Percentiles rank a stretch among this genome's conserved stretches.
Evolutionary conservation across 2,113 vertebrate species (phyloP).

Genomic region (Salvelinus alpinus): DNA sequence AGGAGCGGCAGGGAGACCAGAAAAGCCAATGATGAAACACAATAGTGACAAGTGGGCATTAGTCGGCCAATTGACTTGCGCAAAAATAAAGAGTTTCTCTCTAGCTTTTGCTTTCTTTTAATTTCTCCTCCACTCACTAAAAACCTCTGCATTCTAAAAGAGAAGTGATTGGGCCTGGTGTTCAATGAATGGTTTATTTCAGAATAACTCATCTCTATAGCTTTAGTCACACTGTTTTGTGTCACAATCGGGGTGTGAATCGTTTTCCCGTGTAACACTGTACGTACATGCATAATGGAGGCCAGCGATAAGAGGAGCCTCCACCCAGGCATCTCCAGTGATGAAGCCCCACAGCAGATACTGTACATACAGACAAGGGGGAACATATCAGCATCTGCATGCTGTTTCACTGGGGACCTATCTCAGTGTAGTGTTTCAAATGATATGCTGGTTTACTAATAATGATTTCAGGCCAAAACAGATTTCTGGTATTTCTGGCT

Average conservation of each 20-base stretch:
- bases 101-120: neutral
- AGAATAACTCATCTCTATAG: neutral
- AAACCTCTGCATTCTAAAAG: too few species aligned
- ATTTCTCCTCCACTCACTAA: neutral
- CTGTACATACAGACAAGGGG: neutral
- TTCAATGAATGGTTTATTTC: neutral
- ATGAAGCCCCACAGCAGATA: constrained; percentile 9
- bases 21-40: constrained; percentile 2
- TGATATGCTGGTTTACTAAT: too few species aligned
- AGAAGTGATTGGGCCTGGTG: too few species aligned
- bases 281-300: constrained; percentile 16
- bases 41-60: neutral
- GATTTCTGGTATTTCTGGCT: too few species aligned
- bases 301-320: neutral
- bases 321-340: constrained; percentile 11
- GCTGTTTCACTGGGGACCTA: too few species aligned
- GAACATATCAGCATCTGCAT: neutral
- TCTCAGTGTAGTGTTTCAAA: too few species aligned
- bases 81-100: neutral
- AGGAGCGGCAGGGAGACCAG: constrained; percentile 4
- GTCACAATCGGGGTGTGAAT: neutral
- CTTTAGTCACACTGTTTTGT: neutral
- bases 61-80: neutral
- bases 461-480: too few species aligned
- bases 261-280: neutral